phyloP scores from a whole-genome alignment of 2,113 vertebrate genomes.

The Oreochromis niloticus region DNA sequence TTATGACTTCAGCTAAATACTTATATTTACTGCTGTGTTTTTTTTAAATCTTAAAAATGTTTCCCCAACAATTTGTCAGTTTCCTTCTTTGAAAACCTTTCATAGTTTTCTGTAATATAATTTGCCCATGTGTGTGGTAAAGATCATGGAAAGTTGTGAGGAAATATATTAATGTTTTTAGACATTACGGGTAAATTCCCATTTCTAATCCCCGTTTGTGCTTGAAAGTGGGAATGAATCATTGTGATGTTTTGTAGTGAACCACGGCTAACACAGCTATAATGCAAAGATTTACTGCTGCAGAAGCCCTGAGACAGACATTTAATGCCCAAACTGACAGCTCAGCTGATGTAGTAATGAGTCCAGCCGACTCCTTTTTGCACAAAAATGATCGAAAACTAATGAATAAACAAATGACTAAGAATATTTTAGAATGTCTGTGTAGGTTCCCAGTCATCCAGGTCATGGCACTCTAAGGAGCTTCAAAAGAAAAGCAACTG shows the following conservation, averaged over 20 bases:
- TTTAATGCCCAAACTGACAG: neutral
- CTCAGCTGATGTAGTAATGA: neutral
- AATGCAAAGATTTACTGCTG: neutral
- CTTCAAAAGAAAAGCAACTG: neutral
- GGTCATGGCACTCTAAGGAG: neutral
- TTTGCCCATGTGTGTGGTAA: neutral
- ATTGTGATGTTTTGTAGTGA: neutral
- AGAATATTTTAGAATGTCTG: neutral
- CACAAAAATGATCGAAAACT: neutral
- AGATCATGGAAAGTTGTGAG: neutral
- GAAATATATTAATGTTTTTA: neutral
- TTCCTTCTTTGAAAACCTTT: neutral
- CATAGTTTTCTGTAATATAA: neutral
- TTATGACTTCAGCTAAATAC: neutral
- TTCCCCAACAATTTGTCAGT: neutral
- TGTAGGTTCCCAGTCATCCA: neutral
- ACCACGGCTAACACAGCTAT: neutral
- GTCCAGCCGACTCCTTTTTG: neutral
- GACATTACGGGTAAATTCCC: neutral
- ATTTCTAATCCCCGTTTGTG: neutral
- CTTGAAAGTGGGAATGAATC: neutral
- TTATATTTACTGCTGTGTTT: neutral
- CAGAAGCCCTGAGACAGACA: neutral
- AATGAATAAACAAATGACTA: neutral
- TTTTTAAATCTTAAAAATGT: neutral